Conservation (phyloP, 2,888 invertebrate genomes). For the Ethmia dodecea region DNA sequence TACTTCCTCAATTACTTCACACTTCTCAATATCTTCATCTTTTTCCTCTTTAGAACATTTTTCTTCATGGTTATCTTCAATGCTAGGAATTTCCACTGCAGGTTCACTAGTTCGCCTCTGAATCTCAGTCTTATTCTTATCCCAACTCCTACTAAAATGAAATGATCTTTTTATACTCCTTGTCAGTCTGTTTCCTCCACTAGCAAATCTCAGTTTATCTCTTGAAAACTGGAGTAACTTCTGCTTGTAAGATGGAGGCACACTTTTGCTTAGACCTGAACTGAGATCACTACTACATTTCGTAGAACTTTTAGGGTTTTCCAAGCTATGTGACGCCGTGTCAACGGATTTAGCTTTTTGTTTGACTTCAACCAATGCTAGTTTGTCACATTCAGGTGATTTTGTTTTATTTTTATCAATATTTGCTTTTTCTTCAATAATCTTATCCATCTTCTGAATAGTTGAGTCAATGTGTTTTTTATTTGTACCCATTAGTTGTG, state of each 20-base stretch:
- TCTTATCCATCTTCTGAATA: slow-evolving; percentile 62
- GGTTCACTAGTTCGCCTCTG: slow-evolving; percentile 68
- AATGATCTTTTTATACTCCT: slow-evolving; percentile 71
- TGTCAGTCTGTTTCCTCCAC: slow-evolving; percentile 64
- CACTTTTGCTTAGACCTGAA: slow-evolving; percentile 67
- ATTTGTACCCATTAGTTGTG: slow-evolving; percentile 57
- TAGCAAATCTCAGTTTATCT: slow-evolving; percentile 66
- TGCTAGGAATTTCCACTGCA: slow-evolving; percentile 46
- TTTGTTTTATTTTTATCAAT: slow-evolving; percentile 34
- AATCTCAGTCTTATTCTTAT: slow-evolving; percentile 57
- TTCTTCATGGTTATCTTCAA: slow-evolving; percentile 40
- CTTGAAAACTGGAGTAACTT: slow-evolving; percentile 69
- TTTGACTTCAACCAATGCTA: slow-evolving; percentile 35
- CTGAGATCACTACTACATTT: slow-evolving; percentile 63
- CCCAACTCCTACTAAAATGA: slow-evolving; percentile 66
- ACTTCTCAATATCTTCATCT: slow-evolving; percentile 62
- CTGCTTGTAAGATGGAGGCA: slow-evolving; percentile 71
- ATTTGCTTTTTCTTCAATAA: slow-evolving; percentile 58
- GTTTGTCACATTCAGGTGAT: slow-evolving; percentile 23
- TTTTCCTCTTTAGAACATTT: slow-evolving; percentile 60
- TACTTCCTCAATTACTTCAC: slow-evolving; percentile 62
- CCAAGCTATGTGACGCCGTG: slow-evolving; percentile 66
- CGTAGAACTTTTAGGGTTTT: slow-evolving; percentile 62
- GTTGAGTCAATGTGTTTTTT: slow-evolving; percentile 45
- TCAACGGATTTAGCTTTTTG: slow-evolving; percentile 52